Base-by-base conservation (phyloP, 2,888 invertebrate species). In the Agrotis puta region DNA sequence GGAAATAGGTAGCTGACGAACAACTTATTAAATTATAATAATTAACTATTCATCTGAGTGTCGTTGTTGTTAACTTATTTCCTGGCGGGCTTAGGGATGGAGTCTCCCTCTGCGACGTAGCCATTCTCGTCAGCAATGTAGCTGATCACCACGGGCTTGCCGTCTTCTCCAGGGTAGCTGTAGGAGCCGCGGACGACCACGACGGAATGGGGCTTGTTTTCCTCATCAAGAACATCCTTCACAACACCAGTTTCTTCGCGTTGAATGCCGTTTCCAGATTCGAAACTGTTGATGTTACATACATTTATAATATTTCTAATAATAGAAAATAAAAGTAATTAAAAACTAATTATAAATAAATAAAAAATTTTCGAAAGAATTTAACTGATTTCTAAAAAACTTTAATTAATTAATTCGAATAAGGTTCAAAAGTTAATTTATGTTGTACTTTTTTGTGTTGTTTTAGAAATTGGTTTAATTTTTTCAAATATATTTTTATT, bases 101-200 rank as follows among this genome's bases (percentile, higher is more conserved):
- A 97, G 0, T 95, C 94, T 59, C 97, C 97, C 64, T 96, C 95
- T 2, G 97, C 96, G 77, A 96, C 97, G 96, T 92, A 97, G 78
- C 97, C 97, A 77, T 91, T 96, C 91, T 97, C 97, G 81, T 97
- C 97, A 64, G 97, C 97, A 73, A 87, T 88, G 92, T 97, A 97
- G 64, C 88, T 94, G 81, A 97, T 77, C 47, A 89, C 88, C 78
- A 96, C 96, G 2, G 92, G 89, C n/a, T 94, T 94, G 77, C 97
- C 97, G 3, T 97, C 97, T 0, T 94, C 91, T 71, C 96, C 93
- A 5, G 94, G 92, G 93, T 97, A 97, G 0, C 95, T 91, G 92
- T 94, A 97, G 1, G 95, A 92, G n/a, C 97, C 97, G 76, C 97
- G 97, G 43, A 97, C 96, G 0, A 96, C 94, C 83, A 97, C 94